These are phyloP conservation scores for Rattus norvegicus DNA, from an alignment of 2,113 vertebrate species.

Conservation along the genomic window DNA sequence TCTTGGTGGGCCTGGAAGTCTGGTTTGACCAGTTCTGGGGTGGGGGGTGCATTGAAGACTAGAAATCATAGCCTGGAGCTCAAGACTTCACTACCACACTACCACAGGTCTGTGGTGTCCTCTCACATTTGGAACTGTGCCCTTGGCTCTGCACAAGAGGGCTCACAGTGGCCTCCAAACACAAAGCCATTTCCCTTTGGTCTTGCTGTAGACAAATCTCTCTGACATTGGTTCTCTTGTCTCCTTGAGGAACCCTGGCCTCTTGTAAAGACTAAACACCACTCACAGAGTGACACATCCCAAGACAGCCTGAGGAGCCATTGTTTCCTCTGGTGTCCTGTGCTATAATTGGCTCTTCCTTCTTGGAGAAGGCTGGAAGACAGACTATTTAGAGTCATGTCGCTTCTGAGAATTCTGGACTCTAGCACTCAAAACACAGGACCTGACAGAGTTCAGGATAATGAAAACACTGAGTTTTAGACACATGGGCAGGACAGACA, in stretches of 20 bases:
- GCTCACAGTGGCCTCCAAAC: background rate
- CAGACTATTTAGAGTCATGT: background rate
- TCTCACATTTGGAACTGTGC: background rate
- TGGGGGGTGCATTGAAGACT: background rate
- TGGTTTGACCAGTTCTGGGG: background rate
- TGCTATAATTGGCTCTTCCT: background rate
- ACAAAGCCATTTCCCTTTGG: background rate
- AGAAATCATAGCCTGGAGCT: background rate
- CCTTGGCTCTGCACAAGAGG: background rate
- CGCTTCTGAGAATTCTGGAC: background rate
- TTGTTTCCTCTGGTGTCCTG: background rate
- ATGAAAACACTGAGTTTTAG: background rate
- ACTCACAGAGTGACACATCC: background rate
- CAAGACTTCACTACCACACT: background rate
- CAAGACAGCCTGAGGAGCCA: background rate
- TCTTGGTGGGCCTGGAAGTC: fast-evolving
- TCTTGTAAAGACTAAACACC: background rate
- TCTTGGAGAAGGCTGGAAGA: background rate
- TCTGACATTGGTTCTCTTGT: background rate
- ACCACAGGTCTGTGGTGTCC: background rate
- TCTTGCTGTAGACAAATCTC: background rate
- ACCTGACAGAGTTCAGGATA: fast-evolving
- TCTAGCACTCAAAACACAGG: background rate
- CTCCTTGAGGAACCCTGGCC: background rate
- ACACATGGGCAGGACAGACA: background rate